Evolutionary conservation across 2,113 vertebrate species (phyloP).

Genomic region (Naja naja): DNA sequence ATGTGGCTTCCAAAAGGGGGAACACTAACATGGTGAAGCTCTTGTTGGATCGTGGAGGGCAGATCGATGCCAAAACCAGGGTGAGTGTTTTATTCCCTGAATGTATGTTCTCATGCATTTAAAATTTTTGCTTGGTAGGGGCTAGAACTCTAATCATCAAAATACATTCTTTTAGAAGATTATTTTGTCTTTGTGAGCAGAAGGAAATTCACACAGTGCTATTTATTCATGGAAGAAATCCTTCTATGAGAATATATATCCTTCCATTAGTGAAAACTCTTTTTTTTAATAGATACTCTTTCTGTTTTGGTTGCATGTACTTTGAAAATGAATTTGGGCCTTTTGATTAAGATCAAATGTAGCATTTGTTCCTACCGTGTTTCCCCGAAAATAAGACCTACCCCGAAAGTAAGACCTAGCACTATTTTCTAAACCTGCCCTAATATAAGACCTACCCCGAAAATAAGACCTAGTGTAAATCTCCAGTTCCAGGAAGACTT

Average conservation of each 20-base stretch:
- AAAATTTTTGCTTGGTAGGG: not conserved
- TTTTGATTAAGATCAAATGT: not conserved
- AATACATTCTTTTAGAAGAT: constrained; percentile 9
- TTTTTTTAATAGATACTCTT: not conserved
- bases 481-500: too few relatives aligned
- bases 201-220: not conserved
- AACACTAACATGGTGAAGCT: constrained; percentile 98
- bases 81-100: constrained; percentile 76
- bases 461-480: too few relatives aligned
- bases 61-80: constrained; percentile 98
- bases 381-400: too few relatives aligned
- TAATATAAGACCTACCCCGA: too few relatives aligned
- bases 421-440: too few relatives aligned
- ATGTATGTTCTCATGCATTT: constrained; percentile 35
- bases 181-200: not conserved
- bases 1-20: constrained; percentile 96
- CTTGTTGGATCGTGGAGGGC: constrained; percentile 90
- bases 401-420: too few relatives aligned
- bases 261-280: not conserved
- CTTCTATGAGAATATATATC: not conserved
- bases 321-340: not conserved
- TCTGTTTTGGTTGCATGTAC: not conserved
- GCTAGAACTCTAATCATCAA: not conserved
- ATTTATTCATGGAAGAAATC: not conserved
- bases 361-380: not conserved